phyloP scores from a whole-genome alignment of 2,113 vertebrate species.

The Tetrax tetrax region DNA sequence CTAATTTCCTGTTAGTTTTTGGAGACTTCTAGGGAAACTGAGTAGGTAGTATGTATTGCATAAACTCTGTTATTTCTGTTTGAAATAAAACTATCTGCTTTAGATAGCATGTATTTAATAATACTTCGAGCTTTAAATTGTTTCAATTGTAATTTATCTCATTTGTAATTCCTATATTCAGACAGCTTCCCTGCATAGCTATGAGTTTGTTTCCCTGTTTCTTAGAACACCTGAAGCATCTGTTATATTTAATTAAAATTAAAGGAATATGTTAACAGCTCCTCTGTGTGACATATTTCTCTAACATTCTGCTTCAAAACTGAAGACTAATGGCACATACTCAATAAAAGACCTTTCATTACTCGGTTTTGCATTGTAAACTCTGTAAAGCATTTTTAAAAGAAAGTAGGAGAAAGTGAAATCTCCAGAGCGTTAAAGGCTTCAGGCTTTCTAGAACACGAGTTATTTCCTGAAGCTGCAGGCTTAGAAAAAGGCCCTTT shows the following conservation, averaged over 20 bases:
- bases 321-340: constrained; percentile 3
- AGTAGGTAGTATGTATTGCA: background rate
- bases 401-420: background rate
- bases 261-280: constrained; percentile 58
- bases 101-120: background rate
- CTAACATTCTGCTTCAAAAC: constrained; percentile 51
- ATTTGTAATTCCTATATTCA: background rate
- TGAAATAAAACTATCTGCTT: background rate
- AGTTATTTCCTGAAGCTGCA: background rate
- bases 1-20: constrained; percentile 13
- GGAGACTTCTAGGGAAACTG: background rate
- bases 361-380: constrained; percentile 43
- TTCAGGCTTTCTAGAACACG: background rate
- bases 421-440: background rate
- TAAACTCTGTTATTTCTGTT: background rate
- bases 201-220: constrained; percentile 20
- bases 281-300: constrained; percentile 59
- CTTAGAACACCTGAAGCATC: constrained; percentile 27
- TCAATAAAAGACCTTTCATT: constrained; percentile 10
- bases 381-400: constrained; percentile 13
- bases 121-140: background rate
- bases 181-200: background rate
- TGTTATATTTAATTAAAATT: constrained; percentile 70
- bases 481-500: background rate
- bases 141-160: background rate